These are phyloP conservation scores for Halisarca cf. caerulea DNA, from an alignment of 37 sponge, comb jelly and placozoan genomes.

Conservation along the genomic window DNA sequence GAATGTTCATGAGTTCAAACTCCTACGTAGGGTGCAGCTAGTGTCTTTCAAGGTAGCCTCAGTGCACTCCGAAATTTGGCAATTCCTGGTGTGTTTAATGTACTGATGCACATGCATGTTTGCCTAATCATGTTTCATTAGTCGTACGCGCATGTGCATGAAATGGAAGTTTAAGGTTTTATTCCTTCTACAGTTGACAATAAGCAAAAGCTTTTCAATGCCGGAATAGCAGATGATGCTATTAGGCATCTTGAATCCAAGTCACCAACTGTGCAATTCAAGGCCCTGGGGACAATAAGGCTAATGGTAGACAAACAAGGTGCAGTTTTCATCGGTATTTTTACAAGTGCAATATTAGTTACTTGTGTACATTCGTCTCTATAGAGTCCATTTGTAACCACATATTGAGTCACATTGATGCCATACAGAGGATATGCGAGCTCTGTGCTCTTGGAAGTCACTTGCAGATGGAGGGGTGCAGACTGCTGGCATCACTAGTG, in stretches of 20 bases:
- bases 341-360: neutral
- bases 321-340: constrained; percentile 5
- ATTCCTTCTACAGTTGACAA: neutral
- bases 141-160: too few relatives aligned
- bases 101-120: neutral
- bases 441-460: constrained; percentile 42
- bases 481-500: constrained; percentile 49
- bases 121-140: neutral
- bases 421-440: neutral
- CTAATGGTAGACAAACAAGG: constrained; percentile 62
- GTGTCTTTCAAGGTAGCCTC: too few relatives aligned
- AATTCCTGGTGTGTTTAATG: neutral
- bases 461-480: constrained; percentile 53
- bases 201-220: neutral
- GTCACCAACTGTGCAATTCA: constrained; percentile 51
- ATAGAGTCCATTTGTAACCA: constrained; percentile 9
- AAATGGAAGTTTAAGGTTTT: too few relatives aligned
- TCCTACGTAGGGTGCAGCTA: constrained; percentile 15
- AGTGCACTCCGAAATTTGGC: constrained; percentile 2
- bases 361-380: neutral
- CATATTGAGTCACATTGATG: neutral
- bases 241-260: constrained; percentile 29
- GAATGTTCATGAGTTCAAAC: too few relatives aligned
- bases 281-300: constrained; percentile 57
- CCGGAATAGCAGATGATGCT: constrained; percentile 61